Base-by-base conservation (phyloP, 2,888 invertebrate genomes). In the Nephrocerus scutellatus region DNA sequence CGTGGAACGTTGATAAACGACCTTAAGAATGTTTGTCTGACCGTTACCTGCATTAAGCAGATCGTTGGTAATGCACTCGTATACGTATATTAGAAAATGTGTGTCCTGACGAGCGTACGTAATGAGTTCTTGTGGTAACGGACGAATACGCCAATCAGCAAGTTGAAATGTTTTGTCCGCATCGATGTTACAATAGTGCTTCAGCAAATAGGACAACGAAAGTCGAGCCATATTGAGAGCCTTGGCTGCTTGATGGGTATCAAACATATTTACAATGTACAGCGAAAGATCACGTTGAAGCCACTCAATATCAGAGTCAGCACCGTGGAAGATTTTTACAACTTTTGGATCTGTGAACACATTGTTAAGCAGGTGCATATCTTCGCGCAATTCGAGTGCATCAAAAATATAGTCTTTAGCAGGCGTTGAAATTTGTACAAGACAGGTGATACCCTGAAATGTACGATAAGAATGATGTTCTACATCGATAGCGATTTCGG, bases 231-330 rank as follows among this genome's bases (percentile, higher is more conserved):
- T 72, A 16, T 77, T 75, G 1, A 97, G 72, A 3, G 77, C 72
- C 48, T 82, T 78, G 0, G 90, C 82, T 0, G 95, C 96, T 60
- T 85, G 82, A 59, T 89, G 80, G 0, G 97, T 98, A 66, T 98
- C 98, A 63, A 98, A 96, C 80, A 98, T 77, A 51, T 96, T 95
- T 1, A 98, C 95, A 3, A 98, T 70, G 62, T 98, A 98, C 2
- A 98, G 62, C 0, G 92, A 87, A 39, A 97, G 79, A 73, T 99
- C 98, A 12, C 92, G 74, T 65, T 98, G 98, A 20, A 98, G 70
- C 97, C 98, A 98, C 21, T 80, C 71, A 13, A 98, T 74, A 60
- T 98, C 97, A 43, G 63, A 72, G 41, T 86, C 82, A 0, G 91
- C 87, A 8, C 97, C 97, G 61, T 98, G 98, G 51, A 98, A 82